Percentiles rank a stretch among this genome's conserved stretches.
These are phyloP conservation scores for Platycercus adscitus DNA, from an alignment of 2,113 vertebrate genomes.

Conservation along the genomic window DNA sequence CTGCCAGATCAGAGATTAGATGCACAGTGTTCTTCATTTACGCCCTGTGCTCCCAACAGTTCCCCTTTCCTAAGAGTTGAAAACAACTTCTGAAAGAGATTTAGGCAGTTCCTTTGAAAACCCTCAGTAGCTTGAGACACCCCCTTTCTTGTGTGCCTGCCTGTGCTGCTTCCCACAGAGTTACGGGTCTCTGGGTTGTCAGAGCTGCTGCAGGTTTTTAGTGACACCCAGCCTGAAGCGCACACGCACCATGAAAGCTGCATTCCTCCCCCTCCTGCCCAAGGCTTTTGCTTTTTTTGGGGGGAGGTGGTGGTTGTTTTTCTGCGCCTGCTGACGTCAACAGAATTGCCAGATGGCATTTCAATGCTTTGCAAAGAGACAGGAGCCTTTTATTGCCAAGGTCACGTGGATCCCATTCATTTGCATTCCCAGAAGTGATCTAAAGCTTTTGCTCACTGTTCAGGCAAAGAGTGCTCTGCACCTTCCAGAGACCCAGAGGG, in stretches of 20 bases:
- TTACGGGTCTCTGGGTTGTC: background rate
- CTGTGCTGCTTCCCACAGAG: background rate
- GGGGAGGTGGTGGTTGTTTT: conserved; percentile 73
- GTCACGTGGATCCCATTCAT: conserved; percentile 69
- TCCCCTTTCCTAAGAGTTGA: background rate
- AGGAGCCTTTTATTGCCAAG: conserved; percentile 77
- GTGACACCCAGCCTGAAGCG: background rate
- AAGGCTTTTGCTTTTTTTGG: conserved; percentile 40
- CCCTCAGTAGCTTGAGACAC: background rate
- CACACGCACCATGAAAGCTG: background rate
- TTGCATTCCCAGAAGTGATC: conserved; percentile 76
- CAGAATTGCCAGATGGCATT: conserved; percentile 80
- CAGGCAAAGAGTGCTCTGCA: conserved; percentile 36
- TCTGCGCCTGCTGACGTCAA: conserved; percentile 78
- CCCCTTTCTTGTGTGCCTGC: accelerated
- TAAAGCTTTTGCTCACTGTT: conserved; percentile 58
- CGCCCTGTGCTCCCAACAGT: accelerated
- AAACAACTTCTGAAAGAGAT: background rate
- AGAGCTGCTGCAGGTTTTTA: background rate
- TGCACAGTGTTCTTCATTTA: background rate
- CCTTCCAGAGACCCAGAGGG: conserved; percentile 46
- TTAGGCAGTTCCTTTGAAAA: background rate
- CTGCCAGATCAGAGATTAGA: background rate
- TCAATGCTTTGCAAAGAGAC: conserved; percentile 74
- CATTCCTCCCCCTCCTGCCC: conserved; percentile 16